A percentile compares a stretch with the other conserved stretches of the same genome.
These are phyloP conservation scores for Drosophila kambysellisi DNA, from an alignment of 2,888 invertebrate genomes.

Conservation along the genomic window DNA sequence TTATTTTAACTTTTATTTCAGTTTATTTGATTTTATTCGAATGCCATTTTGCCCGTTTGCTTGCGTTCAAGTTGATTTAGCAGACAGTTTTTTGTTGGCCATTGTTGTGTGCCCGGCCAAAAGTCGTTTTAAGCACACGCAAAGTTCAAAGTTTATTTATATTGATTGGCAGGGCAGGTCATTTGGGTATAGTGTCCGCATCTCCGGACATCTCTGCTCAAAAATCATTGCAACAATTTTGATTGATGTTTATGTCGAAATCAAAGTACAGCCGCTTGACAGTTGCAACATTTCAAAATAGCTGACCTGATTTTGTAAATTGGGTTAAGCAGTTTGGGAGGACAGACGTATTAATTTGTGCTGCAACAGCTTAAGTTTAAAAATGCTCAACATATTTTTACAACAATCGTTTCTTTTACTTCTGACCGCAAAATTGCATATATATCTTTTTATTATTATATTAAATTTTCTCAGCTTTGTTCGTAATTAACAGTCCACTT, in stretches of 20 bases:
- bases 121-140: constrained; percentile 35
- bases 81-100: constrained; percentile 48
- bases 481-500: constrained; percentile 18
- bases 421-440: neutral
- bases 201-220: constrained; percentile 1
- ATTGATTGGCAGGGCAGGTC: constrained; percentile 64
- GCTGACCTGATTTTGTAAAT: neutral
- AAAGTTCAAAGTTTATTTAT: constrained; percentile 71
- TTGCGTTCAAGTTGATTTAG: constrained; percentile 53
- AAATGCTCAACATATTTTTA: neutral
- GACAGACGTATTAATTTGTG: no score
- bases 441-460: neutral
- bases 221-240: constrained; percentile 27
- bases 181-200: constrained; percentile 55
- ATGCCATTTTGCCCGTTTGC: constrained; percentile 57
- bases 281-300: constrained; percentile 29
- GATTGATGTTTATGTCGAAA: constrained; percentile 42
- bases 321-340: neutral
- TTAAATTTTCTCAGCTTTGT: neutral
- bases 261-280: constrained; percentile 20
- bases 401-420: neutral
- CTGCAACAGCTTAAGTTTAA: neutral
- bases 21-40: constrained; percentile 69
- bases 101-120: constrained; percentile 29
- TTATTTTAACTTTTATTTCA: constrained; percentile 76